Evolutionary conservation across 2,113 vertebrate genomes (phyloP), one percentile per base, ranked within the genome.

Genomic region (Plecturocebus donacophilus): DNA sequence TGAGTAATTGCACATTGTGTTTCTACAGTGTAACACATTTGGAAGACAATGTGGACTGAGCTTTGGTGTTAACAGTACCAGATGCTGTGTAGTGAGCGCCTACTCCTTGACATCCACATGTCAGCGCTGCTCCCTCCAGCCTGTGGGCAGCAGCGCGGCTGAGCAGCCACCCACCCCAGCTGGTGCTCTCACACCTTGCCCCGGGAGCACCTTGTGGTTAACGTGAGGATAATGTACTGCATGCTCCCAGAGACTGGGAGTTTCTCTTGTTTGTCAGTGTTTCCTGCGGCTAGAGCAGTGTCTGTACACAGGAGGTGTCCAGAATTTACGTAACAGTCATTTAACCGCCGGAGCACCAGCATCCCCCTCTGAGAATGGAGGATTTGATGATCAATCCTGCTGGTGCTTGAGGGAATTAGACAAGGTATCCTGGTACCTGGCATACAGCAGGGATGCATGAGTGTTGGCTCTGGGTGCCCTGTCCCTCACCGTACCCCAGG

Each of bases 201-300:
- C 7, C 2, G 2, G 17, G 25, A 61, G 58, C 16, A 27, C 19
- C 7, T 1, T 52, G 70, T 30, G 86, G 11, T 21, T 8, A 1
- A 13, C 0, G 0, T 1, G 47, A 12, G 10, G 68, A 14, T 14
- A 21, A 11, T 3, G 75, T 32, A 3, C 5, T 0, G 2, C 8
- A 2, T 32, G 0, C 20, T 66, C n/a, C 30, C 6, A 64, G 54
- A 71, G 42, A 32, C 73, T 52, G 32, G 25, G 47, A 49, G 16
- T 58, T 25, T 0, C 14, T 86, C 49, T 86, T 30, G 32, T 35
- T 81, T 20, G 2, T 66, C 47, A 5, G 87, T 40, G 38, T 92
- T 40, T 79, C 87, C 17, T 5, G 5, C 21, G 47, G 35, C 61
- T 3, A 0, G 64, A 7, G 7, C 16, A 23, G 70, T 21, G 49